Base-by-base conservation (phyloP, 2,888 invertebrate species). In the Yponomeuta cagnagella region DNA sequence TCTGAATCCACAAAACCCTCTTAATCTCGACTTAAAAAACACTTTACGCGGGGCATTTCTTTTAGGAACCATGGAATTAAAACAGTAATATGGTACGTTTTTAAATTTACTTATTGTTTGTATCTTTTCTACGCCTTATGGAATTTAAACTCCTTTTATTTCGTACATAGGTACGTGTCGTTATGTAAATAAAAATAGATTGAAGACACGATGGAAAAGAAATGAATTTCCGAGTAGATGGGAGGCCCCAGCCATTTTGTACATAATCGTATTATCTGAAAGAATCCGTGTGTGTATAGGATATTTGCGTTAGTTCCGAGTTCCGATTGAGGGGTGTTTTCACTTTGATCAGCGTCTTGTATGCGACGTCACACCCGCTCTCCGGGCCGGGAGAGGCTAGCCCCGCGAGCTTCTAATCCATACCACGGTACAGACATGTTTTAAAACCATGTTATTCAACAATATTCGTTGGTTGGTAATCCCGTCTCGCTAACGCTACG, bases 261-360 rank as follows among this genome's bases (percentile, higher is more conserved):
- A 58, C 52, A 12, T 58, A 58, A 58, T 15, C 52, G 52, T 58
- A 12, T 58, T 58, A 58, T 58, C 52, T 58, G 52, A 58, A 58
- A 58, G 52, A 58, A 58, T 58, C 52, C 52, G 52, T 58, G 52
- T 58, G 52, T 58, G 52, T 58, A 58, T 58, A 58, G 52, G 52
- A 58, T 58, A 58, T 58, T 58, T 58, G 52, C 52, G 52, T 58
- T 58, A 58, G 52, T 58, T 58, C 12, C 52, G 15, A 58, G 52
- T 58, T 58, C 52, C 52, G 52, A 58, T 58, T 58, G 52, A 58
- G 52, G 52, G 52, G 52, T 58, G 52, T 58, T 58, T 58, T 58
- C 52, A 58, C 52, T 58, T 58, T 58, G 52, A 58, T 58, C 52
- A 58, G 52, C 52, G 52, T 15, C 52, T 58, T 58, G 52, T 58